phyloP scores from a whole-genome alignment of 2,797 vertebrate species.

The Phylloscopus collybita region DNA sequence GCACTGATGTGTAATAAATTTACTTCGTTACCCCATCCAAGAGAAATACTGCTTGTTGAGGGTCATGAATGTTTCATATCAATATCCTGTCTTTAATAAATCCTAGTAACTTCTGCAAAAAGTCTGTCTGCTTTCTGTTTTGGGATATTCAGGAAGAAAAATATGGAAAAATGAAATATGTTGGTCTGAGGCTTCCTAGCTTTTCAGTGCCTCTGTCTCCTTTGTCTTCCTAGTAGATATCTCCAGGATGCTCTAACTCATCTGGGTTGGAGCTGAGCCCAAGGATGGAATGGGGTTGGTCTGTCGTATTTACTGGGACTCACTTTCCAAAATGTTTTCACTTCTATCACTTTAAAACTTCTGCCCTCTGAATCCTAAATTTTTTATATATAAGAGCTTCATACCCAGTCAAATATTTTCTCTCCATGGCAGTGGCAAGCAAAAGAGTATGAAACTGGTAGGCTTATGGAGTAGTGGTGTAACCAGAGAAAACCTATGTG shows the following conservation, averaged over 20 bases:
- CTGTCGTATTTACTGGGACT: not conserved
- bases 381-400: not conserved
- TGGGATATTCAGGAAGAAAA: constrained; percentile 26
- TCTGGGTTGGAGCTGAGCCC: not conserved
- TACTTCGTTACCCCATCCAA: constrained; percentile 38
- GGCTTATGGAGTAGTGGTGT: not conserved
- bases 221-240: not conserved
- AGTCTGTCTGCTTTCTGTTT: constrained; percentile 41
- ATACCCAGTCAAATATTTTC: not conserved
- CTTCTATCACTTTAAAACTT: not conserved
- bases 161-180: not conserved
- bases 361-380: not conserved
- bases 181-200: constrained; percentile 16
- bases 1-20: constrained; percentile 53
- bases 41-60: constrained; percentile 59
- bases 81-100: constrained; percentile 67
- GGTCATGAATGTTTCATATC: constrained; percentile 54
- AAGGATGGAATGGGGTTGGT: accelerated
- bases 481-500: not conserved
- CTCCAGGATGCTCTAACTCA: not conserved
- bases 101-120: constrained; percentile 50
- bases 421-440: not conserved
- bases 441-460: not conserved
- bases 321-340: not conserved
- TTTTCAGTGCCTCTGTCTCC: constrained; percentile 12